These are phyloP conservation scores for Bombylius discolor DNA, from an alignment of 2,888 invertebrate species.

Conservation along the genomic window DNA sequence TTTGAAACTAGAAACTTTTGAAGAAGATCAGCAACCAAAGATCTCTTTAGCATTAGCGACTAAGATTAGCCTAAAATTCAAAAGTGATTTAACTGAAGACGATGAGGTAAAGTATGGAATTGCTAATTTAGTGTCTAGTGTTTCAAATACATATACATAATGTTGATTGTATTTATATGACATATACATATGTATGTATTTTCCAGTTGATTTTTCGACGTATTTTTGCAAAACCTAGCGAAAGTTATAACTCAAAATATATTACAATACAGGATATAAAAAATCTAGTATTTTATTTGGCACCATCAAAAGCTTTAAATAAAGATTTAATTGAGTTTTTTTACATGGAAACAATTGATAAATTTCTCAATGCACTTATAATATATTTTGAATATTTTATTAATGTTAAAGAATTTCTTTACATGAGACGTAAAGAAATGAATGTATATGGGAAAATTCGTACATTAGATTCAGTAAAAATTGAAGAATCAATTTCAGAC, in stretches of 20 bases:
- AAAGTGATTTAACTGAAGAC: too few relatives aligned
- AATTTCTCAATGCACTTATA: conserved; percentile 25
- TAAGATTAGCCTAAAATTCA: too few relatives aligned
- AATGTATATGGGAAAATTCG: conserved; percentile 3
- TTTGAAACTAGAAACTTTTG: too few relatives aligned
- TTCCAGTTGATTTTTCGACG: not conserved
- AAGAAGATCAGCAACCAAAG: too few relatives aligned
- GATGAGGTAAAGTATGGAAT: too few relatives aligned
- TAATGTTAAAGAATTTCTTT: conserved; percentile 27
- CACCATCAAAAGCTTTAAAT: conserved; percentile 21
- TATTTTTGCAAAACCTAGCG: not conserved
- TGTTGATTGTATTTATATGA: too few relatives aligned
- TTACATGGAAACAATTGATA: conserved; percentile 23
- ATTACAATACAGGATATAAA: conserved; percentile 29
- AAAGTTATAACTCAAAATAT: not conserved
- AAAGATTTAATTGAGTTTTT: conserved; percentile 25
- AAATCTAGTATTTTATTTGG: conserved; percentile 26
- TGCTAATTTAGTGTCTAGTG: too few relatives aligned
- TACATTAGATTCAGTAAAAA: conserved; percentile 18
- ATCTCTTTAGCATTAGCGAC: too few relatives aligned
- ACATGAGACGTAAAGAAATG: conserved; percentile 29
- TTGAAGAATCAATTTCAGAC: conserved; percentile 25
- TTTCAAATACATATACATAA: too few relatives aligned
- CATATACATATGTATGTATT: too few relatives aligned
- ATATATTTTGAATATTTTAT: conserved; percentile 33